Conservation (phyloP, 1,140 invertebrate genomes). For the Anoplolepis gracilipes region DNA sequence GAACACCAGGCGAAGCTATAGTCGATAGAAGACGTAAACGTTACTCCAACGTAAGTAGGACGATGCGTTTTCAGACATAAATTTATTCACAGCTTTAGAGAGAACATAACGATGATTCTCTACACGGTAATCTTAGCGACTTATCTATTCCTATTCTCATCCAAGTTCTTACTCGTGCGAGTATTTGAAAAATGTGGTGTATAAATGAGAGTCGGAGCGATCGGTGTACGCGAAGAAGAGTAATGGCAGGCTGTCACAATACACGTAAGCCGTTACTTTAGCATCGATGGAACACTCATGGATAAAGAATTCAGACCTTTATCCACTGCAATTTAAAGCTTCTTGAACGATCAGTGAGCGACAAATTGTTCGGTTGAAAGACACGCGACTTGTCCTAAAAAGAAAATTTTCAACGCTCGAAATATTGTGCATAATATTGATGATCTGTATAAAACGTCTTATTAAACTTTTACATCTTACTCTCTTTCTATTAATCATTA, state of each 20-base stretch:
- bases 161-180: conserved; percentile 42
- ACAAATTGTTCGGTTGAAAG: conserved; percentile 44
- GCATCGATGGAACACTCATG: conserved; percentile 47
- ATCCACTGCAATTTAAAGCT: conserved; percentile 28
- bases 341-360: not conserved
- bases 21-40: conserved; percentile 6
- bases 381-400: conserved; percentile 21
- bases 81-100: conserved; percentile 47
- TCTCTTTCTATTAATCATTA: not conserved
- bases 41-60: conserved; percentile 26
- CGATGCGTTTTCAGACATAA: conserved; percentile 43
- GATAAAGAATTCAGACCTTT: conserved; percentile 46
- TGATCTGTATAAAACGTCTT: not conserved
- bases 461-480: not conserved
- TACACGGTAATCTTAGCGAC: conserved; percentile 23
- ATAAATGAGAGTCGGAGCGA: conserved; percentile 49
- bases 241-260: conserved; percentile 64
- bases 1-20: not conserved
- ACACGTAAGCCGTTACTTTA: conserved; percentile 60
- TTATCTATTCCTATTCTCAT: conserved; percentile 63
- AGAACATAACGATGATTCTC: conserved; percentile 34
- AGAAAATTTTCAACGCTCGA: not conserved
- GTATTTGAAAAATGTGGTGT: conserved; percentile 58
- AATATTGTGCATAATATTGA: conserved; percentile 1
- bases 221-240: conserved; percentile 41